Percentiles rank a stretch among this genome's conserved stretches.
These are phyloP conservation scores for Eremobia ochroleuca DNA, from an alignment of 2,888 invertebrate species.

Conservation along the genomic window DNA sequence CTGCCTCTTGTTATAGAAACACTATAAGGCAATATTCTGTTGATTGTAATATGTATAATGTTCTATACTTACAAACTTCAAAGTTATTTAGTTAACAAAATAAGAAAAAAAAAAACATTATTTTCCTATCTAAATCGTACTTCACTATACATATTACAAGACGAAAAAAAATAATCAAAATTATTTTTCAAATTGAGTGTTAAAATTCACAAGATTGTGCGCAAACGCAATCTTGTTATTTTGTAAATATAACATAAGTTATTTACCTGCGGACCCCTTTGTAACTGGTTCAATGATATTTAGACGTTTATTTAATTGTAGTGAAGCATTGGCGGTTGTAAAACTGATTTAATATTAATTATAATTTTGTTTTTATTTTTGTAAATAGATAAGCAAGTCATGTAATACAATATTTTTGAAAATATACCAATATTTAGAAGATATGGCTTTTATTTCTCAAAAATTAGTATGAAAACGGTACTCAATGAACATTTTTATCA, in stretches of 20 bases:
- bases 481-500: too few relatives aligned
- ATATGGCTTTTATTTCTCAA: constrained; percentile 67
- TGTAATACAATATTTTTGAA: constrained; percentile 91
- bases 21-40: constrained; percentile 45
- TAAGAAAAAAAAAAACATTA: constrained; percentile 36
- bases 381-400: constrained; percentile 90
- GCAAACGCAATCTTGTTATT: constrained; percentile 53
- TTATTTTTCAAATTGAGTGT: constrained; percentile 55
- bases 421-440: constrained; percentile 91
- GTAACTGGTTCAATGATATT: constrained; percentile 60
- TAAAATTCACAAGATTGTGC: constrained; percentile 50
- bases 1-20: constrained; percentile 44
- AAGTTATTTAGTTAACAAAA: constrained; percentile 31
- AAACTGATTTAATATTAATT: constrained; percentile 76
- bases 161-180: constrained; percentile 40
- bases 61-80: constrained; percentile 25
- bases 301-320: constrained; percentile 71
- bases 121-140: constrained; percentile 58
- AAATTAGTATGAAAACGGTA: too few relatives aligned
- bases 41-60: constrained; percentile 58
- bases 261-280: constrained; percentile 41
- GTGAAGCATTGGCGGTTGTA: constrained; percentile 74
- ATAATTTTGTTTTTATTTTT: constrained; percentile 85
- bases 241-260: constrained; percentile 70
- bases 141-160: constrained; percentile 59